phyloP scores from a whole-genome alignment of 2,888 invertebrate species.

The Tridacna crocea region DNA sequence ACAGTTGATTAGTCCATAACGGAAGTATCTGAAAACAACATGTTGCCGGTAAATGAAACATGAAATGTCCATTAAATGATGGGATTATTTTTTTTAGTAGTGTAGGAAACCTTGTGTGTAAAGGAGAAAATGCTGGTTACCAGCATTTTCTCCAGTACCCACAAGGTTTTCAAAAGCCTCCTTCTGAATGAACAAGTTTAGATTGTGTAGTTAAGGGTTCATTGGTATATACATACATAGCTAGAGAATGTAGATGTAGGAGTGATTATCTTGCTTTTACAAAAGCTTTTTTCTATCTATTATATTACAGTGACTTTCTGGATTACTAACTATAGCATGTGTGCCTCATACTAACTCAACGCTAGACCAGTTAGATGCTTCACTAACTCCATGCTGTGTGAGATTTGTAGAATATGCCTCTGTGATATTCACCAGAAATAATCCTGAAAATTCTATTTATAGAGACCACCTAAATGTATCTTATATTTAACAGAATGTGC shows the following conservation, averaged over 20 bases:
- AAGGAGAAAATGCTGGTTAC: conserved; percentile 4
- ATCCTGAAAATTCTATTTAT: too few relatives aligned
- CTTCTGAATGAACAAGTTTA: background rate
- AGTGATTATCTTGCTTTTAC: background rate
- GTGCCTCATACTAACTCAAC: conserved; percentile 14
- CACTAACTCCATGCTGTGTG: too few relatives aligned
- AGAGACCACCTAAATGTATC: too few relatives aligned
- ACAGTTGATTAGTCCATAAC: background rate
- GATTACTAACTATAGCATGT: conserved; percentile 54
- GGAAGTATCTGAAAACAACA: background rate
- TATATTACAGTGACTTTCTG: conserved; percentile 65
- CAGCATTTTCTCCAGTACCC: background rate
- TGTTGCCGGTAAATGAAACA: background rate
- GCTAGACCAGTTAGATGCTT: too few relatives aligned
- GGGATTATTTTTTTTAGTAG: too few relatives aligned
- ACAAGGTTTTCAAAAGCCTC: background rate
- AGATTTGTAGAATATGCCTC: too few relatives aligned
- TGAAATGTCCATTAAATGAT: too few relatives aligned
- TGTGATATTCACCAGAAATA: too few relatives aligned
- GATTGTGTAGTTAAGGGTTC: background rate
- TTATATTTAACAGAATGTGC: too few relatives aligned
- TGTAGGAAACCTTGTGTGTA: background rate
- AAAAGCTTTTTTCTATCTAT: conserved; percentile 12
- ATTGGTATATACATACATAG: background rate
- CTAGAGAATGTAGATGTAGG: too few relatives aligned